phyloP scores from a whole-genome alignment of 1,140 invertebrate genomes.

The Papilio glaucus region DNA sequence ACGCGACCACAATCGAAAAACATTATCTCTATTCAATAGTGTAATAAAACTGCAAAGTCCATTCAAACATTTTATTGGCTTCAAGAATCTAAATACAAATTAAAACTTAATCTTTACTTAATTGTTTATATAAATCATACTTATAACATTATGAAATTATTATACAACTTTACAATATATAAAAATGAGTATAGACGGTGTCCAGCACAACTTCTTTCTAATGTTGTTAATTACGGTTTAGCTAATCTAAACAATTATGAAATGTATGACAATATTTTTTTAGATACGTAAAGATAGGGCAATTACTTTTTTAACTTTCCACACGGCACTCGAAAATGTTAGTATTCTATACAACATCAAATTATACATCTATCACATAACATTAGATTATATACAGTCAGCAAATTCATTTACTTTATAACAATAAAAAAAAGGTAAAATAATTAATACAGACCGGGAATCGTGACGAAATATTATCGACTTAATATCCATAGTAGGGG shows the following conservation, averaged over 20 bases:
- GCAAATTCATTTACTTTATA: constrained; percentile 42
- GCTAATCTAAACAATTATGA: neutral
- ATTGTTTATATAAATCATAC: neutral
- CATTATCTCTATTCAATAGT: constrained; percentile 33
- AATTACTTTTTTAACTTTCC: too few species aligned
- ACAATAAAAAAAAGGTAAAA: constrained; percentile 49
- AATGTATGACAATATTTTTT: neutral
- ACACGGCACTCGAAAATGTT: too few species aligned
- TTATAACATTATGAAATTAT: neutral
- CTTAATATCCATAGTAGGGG: constrained; percentile 63
- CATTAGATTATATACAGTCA: neutral
- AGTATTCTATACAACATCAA: too few species aligned
- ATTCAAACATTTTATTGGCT: constrained; percentile 5
- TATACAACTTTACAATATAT: neutral
- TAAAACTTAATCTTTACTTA: neutral
- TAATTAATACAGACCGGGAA: constrained; percentile 33
- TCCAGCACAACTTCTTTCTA: neutral
- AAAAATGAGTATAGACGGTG: neutral
- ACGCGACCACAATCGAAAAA: constrained; percentile 36
- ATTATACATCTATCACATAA: too few species aligned
- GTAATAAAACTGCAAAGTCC: constrained; percentile 36
- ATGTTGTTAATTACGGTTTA: neutral
- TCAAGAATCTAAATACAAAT: neutral
- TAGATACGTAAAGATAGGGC: too few species aligned
- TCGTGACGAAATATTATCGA: constrained; percentile 27